These are phyloP conservation scores for Sylvia atricapilla DNA, from an alignment of 2,113 vertebrate species.

Conservation along the genomic window DNA sequence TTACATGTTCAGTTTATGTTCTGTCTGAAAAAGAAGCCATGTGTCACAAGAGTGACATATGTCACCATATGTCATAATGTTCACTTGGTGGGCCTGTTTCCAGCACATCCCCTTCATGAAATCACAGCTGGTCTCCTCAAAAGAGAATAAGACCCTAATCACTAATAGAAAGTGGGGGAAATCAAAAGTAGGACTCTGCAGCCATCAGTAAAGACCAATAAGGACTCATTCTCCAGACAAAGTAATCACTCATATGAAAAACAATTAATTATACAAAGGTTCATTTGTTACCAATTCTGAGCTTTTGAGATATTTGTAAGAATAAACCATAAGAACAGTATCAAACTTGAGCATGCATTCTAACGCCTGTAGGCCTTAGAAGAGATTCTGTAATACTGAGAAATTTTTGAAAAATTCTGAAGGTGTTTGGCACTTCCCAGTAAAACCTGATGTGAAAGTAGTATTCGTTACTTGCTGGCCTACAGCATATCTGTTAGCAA, in stretches of 20 bases:
- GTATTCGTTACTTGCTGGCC: not conserved
- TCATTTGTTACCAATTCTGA: not conserved
- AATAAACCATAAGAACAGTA: not conserved
- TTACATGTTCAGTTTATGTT: not conserved
- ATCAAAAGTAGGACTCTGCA: not conserved
- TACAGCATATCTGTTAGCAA: not conserved
- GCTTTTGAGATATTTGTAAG: not conserved
- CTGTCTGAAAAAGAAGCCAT: not conserved
- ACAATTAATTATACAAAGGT: not conserved
- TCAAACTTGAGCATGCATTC: not conserved
- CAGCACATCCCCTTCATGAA: not conserved
- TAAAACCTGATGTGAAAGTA: not conserved
- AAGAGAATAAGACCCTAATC: not conserved
- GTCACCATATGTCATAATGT: not conserved
- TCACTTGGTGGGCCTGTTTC: not conserved
- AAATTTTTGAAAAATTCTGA: not conserved
- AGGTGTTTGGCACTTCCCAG: not conserved
- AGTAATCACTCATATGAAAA: not conserved
- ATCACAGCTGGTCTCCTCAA: not conserved
- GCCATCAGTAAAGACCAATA: not conserved
- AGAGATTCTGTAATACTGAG: not conserved
- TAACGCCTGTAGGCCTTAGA: not conserved
- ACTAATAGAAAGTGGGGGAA: not conserved
- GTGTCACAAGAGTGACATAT: not conserved
- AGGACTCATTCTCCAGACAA: not conserved